Conservation (phyloP, 2,797 vertebrate genomes). For the Caiman crocodilus region DNA sequence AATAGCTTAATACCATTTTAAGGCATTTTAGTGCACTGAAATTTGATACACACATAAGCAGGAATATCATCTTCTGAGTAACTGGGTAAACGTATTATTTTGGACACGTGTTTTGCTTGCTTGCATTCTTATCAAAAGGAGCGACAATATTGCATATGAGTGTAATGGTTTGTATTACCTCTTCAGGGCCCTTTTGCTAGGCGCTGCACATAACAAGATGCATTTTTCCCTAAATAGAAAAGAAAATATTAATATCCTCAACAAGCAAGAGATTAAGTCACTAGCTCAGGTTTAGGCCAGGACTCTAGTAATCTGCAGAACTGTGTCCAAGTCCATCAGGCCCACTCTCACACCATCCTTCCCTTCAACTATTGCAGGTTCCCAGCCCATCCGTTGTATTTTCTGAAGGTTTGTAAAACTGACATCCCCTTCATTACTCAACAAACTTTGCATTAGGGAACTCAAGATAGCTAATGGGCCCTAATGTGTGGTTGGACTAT, state of each 20-base stretch:
- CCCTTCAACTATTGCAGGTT: slow-evolving; percentile 20
- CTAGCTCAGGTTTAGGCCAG: slow-evolving; percentile 57
- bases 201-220: too few relatives aligned
- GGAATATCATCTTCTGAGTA: slow-evolving; percentile 64
- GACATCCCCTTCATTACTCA: neutral
- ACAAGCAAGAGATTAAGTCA: slow-evolving; percentile 41
- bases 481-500: neutral
- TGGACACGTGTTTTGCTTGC: too few relatives aligned
- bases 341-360: neutral
- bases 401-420: slow-evolving; percentile 18
- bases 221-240: slow-evolving; percentile 23
- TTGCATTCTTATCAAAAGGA: too few relatives aligned
- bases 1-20: slow-evolving; percentile 61
- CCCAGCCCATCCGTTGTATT: slow-evolving; percentile 44
- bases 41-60: slow-evolving; percentile 70
- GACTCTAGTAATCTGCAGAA: too few relatives aligned
- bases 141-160: too few relatives aligned
- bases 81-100: too few relatives aligned
- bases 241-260: slow-evolving; percentile 63
- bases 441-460: neutral
- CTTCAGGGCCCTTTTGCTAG: too few relatives aligned
- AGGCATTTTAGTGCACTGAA: slow-evolving; percentile 55
- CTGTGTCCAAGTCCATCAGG: neutral
- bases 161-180: too few relatives aligned
- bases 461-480: slow-evolving; percentile 24